Evolutionary conservation across 2,888 invertebrate species (phyloP), one percentile per base, ranked within the genome.

Genomic region (Aleiodes testaceus): DNA sequence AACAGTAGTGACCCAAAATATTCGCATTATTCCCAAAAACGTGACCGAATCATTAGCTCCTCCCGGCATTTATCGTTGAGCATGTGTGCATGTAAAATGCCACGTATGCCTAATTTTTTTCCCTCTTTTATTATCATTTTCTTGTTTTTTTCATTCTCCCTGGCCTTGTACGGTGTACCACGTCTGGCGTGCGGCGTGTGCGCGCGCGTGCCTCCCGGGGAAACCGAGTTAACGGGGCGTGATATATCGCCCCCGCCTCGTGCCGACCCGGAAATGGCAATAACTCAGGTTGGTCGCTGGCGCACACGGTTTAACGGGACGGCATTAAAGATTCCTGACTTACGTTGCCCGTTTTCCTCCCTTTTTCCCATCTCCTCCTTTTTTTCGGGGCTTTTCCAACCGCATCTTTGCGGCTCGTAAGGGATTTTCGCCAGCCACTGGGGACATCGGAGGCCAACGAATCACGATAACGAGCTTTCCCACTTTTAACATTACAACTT

Each of bases 301-400:
- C 77, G 74, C 75, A 70, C 68, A 70, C 68, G 75, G 72, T 75
- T 75, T 81, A 82, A 81, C 81, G 80, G 81, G 78, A 80, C 76
- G 71, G 79, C 80, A 81, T 81, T 82, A 80, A 82, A 80, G 82
- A 82, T 82, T 81, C 79, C 75, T 75, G 77, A 79, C 79, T 81
- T 79, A 78, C 79, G 74, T 74, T 36, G 36, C 63, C 65, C 53
- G 69, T 53, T 61, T 73, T 65, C 64, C 47, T 73, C 47, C 45
- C 59, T 36, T 61, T 50, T 9, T 26, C 44, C 9, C 64, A 30
- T 63, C 55, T 44, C 18, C 16, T 30, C 16, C 30, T 26, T 6
- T 49, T 63, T 42, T 45, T 20, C 16, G 14, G 16, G 45, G 3
- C 63, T 44, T 44, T 64, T 45, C 20, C 14, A 12, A 14, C 36